Evolutionary conservation across 2,797 vertebrate species (phyloP).

Genomic region (Crax fasciolata): DNA sequence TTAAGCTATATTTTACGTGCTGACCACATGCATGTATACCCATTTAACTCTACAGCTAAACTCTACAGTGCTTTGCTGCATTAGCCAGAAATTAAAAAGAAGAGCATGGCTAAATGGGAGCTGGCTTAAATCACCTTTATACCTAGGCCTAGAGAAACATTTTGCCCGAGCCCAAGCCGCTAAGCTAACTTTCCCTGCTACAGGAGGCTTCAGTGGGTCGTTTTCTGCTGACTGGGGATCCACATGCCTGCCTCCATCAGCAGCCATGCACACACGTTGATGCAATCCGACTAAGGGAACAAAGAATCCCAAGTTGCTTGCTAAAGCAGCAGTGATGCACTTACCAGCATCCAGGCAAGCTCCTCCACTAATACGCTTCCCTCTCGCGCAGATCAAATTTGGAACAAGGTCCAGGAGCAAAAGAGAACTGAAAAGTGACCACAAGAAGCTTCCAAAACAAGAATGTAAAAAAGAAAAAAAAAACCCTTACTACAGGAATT

Average conservation of each 20-base stretch:
- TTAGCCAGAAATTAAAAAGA: not conserved
- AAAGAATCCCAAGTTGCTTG: not conserved
- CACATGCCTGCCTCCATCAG: not conserved
- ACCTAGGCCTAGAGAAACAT: constrained; percentile 46
- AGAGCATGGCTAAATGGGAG: not conserved
- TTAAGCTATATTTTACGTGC: not conserved
- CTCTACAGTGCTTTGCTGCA: not conserved
- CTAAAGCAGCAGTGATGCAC: constrained; percentile 66
- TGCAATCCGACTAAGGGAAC: constrained; percentile 32
- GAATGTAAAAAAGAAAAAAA: constrained; percentile 11
- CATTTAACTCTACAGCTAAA: not conserved
- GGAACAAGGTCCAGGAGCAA: constrained; percentile 74
- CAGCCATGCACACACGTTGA: not conserved
- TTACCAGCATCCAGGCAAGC: constrained; percentile 72
- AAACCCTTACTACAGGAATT: constrained; percentile 81
- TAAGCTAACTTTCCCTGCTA: not conserved
- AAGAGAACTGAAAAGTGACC: constrained; percentile 77
- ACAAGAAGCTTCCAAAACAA: constrained; percentile 78
- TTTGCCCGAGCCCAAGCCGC: not conserved
- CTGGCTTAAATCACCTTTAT: not conserved
- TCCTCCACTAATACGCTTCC: constrained; percentile 48
- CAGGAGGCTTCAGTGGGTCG: constrained; percentile 19
- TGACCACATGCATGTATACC: not conserved
- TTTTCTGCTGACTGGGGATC: constrained; percentile 45
- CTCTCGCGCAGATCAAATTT: constrained; percentile 52